Evolutionary conservation across 2,888 invertebrate genomes (phyloP), one percentile per base, ranked within the genome.

Genomic region (Cecidostiba fungosa): DNA sequence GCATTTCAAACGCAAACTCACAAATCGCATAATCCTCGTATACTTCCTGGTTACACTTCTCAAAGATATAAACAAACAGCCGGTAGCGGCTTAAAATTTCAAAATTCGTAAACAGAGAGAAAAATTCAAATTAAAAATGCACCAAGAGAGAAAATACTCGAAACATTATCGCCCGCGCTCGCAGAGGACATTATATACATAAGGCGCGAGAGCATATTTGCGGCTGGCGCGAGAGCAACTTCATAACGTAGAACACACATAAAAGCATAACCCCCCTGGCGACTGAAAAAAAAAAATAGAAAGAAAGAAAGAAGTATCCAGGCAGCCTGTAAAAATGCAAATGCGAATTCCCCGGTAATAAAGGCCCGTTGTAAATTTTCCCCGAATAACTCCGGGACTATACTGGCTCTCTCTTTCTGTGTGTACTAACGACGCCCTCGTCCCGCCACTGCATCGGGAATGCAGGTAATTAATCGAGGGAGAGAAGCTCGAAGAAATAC

Each of bases 301-400:
- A 62, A 72, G 14, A 26, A 1, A 74, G 14, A 32, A n/a, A n/a
- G 29, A 32, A 14, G 47, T 36, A 82, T 23, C 16, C 12, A 47
- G 47, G 39, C 16, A n/a, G 39, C 66, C 29, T 62, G 81, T 82
- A 86, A 85, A 86, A 85, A 84, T 86, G 86, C 79, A 86, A 86
- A 86, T 86, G 82, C 79, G 84, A 86, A 86, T 86, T 85, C 82
- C 36, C 36, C 29, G 29, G 79, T 78, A 85, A 82, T 82, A 86
- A 84, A 78, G 78, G 77, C 74, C 26, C 70, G 78, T 66, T 77
- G 69, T 86, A 86, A 84, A 86, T 84, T 84, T 43, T 19, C 1
- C 39, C 66, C 73, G 72, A 79, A 78, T 62, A 73, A 39, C 73
- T 74, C 66, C 19, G 43, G 0, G 0, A 19, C 43, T 39, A 3